Evolutionary conservation across 2,797 vertebrate genomes (phyloP).

Genomic region (Sitta carolinensis): DNA sequence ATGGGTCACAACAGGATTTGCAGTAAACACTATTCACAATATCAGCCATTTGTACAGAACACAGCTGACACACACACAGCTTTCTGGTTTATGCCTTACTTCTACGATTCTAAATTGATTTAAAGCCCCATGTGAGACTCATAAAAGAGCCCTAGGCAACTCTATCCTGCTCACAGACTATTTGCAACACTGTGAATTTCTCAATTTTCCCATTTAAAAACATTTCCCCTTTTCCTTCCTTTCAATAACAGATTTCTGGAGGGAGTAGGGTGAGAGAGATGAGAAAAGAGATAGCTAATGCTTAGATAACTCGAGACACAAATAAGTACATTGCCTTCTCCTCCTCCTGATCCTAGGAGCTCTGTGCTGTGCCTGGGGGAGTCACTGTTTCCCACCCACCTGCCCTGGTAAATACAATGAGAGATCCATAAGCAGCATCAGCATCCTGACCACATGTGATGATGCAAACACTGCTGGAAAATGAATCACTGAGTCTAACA

Average conservation of each 20-base stretch:
- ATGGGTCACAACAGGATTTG: slow-evolving; percentile 58
- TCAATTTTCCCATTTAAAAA: slow-evolving; percentile 56
- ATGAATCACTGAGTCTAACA: not conserved
- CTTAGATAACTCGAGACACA: slow-evolving; percentile 8
- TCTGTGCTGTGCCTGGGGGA: not conserved
- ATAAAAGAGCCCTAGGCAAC: slow-evolving; percentile 39
- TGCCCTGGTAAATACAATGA: not conserved
- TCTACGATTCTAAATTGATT: slow-evolving; percentile 53
- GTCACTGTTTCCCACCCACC: not conserved
- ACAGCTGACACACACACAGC: slow-evolving; percentile 15
- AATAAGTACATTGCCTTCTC: not conserved
- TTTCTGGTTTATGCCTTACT: slow-evolving; percentile 43
- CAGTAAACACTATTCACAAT: slow-evolving; percentile 13
- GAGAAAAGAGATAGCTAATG: not conserved
- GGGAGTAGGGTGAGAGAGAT: not conserved
- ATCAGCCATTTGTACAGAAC: slow-evolving; percentile 15
- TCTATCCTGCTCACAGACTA: slow-evolving; percentile 44
- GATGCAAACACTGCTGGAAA: rapidly evolving
- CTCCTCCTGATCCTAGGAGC: not conserved
- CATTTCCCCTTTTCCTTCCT: slow-evolving; percentile 36
- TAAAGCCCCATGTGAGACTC: slow-evolving; percentile 34
- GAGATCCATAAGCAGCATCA: not conserved
- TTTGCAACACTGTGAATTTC: slow-evolving; percentile 52
- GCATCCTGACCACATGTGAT: not conserved
- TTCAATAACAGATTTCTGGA: slow-evolving; percentile 43